phyloP scores from a whole-genome alignment of 2,797 vertebrate genomes.

The Sarcoramphus papa region DNA sequence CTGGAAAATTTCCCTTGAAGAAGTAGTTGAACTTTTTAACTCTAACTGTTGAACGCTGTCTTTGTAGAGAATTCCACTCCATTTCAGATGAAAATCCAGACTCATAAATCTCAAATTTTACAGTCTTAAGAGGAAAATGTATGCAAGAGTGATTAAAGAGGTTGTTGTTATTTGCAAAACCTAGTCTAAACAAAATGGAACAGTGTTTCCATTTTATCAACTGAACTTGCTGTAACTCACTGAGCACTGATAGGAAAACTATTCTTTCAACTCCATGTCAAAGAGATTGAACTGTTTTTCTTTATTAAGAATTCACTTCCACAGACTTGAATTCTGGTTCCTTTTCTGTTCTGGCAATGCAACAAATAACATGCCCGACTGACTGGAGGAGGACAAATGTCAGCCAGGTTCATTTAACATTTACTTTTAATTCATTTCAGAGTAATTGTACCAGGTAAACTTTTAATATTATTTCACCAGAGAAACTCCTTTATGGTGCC shows the following conservation, averaged over 20 bases:
- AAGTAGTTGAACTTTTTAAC: neutral
- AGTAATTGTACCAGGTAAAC: slow-evolving; percentile 49
- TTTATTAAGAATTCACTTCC: neutral
- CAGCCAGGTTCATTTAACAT: slow-evolving; percentile 5
- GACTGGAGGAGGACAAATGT: neutral
- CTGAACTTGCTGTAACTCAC: neutral
- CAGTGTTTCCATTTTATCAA: neutral
- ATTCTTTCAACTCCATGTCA: neutral
- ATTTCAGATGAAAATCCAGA: neutral
- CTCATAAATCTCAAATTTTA: neutral
- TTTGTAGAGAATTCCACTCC: neutral
- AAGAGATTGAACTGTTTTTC: slow-evolving; percentile 1
- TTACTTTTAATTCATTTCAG: slow-evolving; percentile 68
- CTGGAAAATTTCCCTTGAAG: neutral
- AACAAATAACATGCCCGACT: slow-evolving; percentile 37
- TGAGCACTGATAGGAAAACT: neutral
- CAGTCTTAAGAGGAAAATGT: neutral
- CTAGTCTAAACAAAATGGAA: neutral
- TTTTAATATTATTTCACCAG: slow-evolving; percentile 38
- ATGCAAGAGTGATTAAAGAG: neutral
- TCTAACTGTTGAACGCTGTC: neutral
- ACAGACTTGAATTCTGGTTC: neutral
- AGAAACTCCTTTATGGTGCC: neutral
- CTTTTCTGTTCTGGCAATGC: slow-evolving; percentile 32
- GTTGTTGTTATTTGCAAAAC: neutral